Percentiles rank a stretch among this genome's conserved stretches.
phyloP scores from a whole-genome alignment of 2,888 invertebrate species.

The Dexiosoma caninum region DNA sequence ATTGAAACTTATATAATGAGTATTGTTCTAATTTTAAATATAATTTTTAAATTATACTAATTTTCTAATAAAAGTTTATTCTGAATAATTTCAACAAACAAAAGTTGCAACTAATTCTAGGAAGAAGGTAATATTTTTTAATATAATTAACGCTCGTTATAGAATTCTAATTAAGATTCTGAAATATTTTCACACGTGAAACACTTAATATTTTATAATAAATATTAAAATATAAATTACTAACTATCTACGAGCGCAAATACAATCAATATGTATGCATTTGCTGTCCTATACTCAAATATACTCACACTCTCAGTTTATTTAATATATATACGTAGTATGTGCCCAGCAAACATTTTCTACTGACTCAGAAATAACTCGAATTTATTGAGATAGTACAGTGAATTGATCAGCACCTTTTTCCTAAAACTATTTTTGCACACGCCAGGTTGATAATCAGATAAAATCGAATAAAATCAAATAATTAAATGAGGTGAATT shows the following conservation, averaged over 20 bases:
- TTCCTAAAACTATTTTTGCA: no score
- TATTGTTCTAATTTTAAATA: no score
- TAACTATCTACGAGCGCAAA: conserved; percentile 24
- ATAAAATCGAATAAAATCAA: no score
- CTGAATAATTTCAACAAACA: neutral
- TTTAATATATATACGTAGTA: neutral
- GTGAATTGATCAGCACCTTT: no score
- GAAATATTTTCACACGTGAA: conserved; percentile 49
- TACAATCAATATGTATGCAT: neutral
- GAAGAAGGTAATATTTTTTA: conserved; percentile 7
- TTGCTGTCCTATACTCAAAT: no score
- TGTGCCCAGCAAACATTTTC: neutral
- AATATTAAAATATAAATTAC: conserved; percentile 16
- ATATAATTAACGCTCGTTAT: conserved; percentile 33
- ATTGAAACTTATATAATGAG: no score
- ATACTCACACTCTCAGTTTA: neutral
- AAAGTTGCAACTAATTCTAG: conserved; percentile 3
- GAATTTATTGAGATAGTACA: no score
- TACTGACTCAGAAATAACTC: no score
- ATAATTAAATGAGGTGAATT: no score
- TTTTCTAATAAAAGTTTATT: neutral
- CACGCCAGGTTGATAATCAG: no score
- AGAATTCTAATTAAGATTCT: conserved; percentile 42
- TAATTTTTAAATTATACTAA: neutral
- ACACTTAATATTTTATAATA: conserved; percentile 33